Conservation (phyloP, 2,888 invertebrate genomes). For the Polyploca ridens region DNA sequence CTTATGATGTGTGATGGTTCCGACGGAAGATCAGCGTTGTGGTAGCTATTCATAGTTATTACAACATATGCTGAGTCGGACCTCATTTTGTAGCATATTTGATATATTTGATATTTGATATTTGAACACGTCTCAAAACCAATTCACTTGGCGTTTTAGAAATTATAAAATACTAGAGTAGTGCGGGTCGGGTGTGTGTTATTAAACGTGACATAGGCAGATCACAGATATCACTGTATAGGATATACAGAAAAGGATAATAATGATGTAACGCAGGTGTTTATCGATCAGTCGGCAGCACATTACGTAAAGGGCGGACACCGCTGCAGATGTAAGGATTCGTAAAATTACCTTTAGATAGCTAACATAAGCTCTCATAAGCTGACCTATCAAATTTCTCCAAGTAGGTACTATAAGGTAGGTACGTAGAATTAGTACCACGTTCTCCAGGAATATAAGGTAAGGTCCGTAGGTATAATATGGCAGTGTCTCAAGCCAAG, state of each 20-base stretch:
- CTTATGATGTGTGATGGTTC: too few species aligned
- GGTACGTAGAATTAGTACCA: too few species aligned
- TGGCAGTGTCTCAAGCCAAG: too few species aligned
- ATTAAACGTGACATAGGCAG: constrained; percentile 24
- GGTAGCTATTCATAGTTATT: too few species aligned
- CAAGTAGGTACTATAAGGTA: not conserved
- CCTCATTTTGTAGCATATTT: too few species aligned
- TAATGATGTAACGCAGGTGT: constrained; percentile 53
- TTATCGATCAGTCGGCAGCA: constrained; percentile 61
- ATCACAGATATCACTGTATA: constrained; percentile 13
- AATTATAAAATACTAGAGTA: not conserved
- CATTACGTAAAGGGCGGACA: constrained; percentile 62
- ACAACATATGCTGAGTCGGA: too few species aligned
- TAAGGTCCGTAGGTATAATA: too few species aligned
- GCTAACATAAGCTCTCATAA: constrained; percentile 16
- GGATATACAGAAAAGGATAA: constrained; percentile 48
- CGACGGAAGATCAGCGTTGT: too few species aligned
- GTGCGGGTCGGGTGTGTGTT: constrained; percentile 24
- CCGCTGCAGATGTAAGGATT: constrained; percentile 71
- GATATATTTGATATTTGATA: too few species aligned
- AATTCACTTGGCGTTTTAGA: not conserved
- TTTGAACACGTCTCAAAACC: not conserved
- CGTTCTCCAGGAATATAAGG: too few species aligned
- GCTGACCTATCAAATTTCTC: not conserved
- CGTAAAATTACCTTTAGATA: constrained; percentile 49